Evolutionary conservation across 2,888 invertebrate genomes (phyloP).

Genomic region (Hirtodrosophila histrioides): DNA sequence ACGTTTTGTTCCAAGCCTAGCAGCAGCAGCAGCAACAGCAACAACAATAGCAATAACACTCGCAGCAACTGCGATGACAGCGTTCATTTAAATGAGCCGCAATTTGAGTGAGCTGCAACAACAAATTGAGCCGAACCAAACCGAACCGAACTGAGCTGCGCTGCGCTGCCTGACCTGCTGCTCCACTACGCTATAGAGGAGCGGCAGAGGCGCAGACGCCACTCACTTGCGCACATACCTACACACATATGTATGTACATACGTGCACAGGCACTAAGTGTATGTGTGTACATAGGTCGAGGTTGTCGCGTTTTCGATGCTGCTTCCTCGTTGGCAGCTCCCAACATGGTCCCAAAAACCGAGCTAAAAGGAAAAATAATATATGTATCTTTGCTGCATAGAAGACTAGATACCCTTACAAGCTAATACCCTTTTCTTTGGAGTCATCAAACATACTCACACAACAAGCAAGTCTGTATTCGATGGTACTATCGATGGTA

Average conservation of each 20-base stretch:
- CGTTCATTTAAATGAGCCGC: slow-evolving; percentile 43
- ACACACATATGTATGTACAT: background rate
- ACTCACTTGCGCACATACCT: slow-evolving; percentile 31
- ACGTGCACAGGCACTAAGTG: background rate
- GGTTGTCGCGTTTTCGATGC: slow-evolving; percentile 53
- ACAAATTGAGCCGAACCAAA: slow-evolving; percentile 5
- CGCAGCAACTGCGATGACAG: slow-evolving; percentile 26
- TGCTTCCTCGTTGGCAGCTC: slow-evolving; percentile 51
- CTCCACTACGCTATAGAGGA: slow-evolving; percentile 55
- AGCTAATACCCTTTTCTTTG: background rate
- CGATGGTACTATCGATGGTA: no score
- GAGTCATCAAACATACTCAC: no score
- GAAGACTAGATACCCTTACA: background rate
- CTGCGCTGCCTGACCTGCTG: slow-evolving; percentile 51
- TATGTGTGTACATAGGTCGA: slow-evolving; percentile 51
- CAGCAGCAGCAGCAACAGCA: slow-evolving; percentile 1
- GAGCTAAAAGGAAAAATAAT: background rate
- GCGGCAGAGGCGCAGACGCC: slow-evolving; percentile 23
- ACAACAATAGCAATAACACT: slow-evolving; percentile 6
- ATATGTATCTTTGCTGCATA: background rate
- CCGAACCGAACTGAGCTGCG: background rate
- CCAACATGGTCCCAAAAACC: slow-evolving; percentile 15
- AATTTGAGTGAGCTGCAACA: slow-evolving; percentile 20
- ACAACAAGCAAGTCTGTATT: no score
- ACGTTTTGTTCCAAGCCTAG: slow-evolving; percentile 27